These are phyloP conservation scores for Aphyosemion australe DNA, from an alignment of 2,113 vertebrate genomes.

Conservation along the genomic window DNA sequence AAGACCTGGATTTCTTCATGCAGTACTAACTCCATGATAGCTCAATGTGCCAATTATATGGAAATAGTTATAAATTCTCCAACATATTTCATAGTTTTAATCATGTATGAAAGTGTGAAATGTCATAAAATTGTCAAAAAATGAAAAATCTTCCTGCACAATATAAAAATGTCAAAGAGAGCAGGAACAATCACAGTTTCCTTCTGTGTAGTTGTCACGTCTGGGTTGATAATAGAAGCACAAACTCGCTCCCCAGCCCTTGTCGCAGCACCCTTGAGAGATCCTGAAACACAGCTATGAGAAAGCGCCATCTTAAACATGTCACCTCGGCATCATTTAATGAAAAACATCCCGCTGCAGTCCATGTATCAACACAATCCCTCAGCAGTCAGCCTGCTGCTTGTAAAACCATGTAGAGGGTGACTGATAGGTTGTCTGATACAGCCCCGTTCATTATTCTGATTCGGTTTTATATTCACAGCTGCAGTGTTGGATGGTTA, in stretches of 20 bases:
- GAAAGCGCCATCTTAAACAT: constrained; percentile 29
- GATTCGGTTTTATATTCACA: not conserved
- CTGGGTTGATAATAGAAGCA: not conserved
- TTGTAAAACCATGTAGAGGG: constrained; percentile 31
- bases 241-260: not conserved
- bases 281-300: constrained; percentile 17
- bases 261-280: constrained; percentile 7
- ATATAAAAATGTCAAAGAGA: constrained; percentile 1
- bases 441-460: constrained; percentile 44
- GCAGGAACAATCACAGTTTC: not conserved
- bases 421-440: constrained; percentile 64
- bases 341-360: constrained; percentile 18
- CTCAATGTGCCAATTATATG: not conserved
- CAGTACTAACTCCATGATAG: not conserved
- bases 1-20: not conserved
- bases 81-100: not conserved
- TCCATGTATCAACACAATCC: constrained; percentile 45
- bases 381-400: constrained; percentile 25
- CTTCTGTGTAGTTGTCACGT: constrained; percentile 12
- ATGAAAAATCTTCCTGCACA: not conserved
- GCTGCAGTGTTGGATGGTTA: constrained; percentile 56
- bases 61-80: too few species aligned
- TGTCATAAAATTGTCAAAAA: not conserved
- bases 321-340: constrained; percentile 39
- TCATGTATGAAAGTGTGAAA: not conserved